These are phyloP conservation scores for Trididemnum nubilum DNA, from an alignment of 23 tunicate genomes.

Conservation along the genomic window DNA sequence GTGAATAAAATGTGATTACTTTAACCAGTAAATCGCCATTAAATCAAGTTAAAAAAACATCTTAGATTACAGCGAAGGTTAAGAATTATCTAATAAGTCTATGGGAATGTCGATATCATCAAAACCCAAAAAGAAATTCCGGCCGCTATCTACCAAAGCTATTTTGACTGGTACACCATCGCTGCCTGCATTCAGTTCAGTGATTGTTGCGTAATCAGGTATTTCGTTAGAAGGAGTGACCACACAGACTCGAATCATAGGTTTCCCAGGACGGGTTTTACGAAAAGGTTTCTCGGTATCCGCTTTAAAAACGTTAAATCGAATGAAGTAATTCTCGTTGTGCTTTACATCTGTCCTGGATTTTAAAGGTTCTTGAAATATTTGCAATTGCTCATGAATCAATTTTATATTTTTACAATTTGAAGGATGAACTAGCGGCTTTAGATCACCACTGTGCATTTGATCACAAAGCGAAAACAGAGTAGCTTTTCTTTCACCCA, in stretches of 20 bases:
- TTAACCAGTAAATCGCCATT: too few species aligned
- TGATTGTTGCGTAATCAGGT: conserved; percentile 30
- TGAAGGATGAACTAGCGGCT: conserved; percentile 59
- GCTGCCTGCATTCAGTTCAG: not conserved
- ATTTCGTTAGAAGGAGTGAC: not conserved
- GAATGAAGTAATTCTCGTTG: not conserved
- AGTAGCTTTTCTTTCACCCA: not conserved
- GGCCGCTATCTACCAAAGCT: conserved; percentile 61
- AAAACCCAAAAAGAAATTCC: conserved; percentile 57
- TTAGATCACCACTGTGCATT: conserved; percentile 48
- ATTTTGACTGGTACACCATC: conserved; percentile 70
- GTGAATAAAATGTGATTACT: too few species aligned
- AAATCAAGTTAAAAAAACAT: too few species aligned
- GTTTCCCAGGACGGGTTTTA: conserved; percentile 73
- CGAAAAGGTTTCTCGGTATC: conserved; percentile 48
- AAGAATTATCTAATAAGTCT: conserved; percentile 25
- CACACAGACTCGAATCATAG: conserved; percentile 48
- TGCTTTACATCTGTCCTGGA: not conserved
- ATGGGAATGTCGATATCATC: conserved; percentile 54
- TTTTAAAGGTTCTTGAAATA: not conserved
- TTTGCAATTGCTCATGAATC: conserved; percentile 23
- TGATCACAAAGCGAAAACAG: not conserved
- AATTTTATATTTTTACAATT: not conserved
- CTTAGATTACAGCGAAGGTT: too few species aligned
- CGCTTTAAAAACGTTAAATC: conserved; percentile 62